Evolutionary conservation across 53 echinoderm and acorn worm genomes (phyloP), one percentile per base, ranked within the genome.

Genomic region (Holothuria scabra): DNA sequence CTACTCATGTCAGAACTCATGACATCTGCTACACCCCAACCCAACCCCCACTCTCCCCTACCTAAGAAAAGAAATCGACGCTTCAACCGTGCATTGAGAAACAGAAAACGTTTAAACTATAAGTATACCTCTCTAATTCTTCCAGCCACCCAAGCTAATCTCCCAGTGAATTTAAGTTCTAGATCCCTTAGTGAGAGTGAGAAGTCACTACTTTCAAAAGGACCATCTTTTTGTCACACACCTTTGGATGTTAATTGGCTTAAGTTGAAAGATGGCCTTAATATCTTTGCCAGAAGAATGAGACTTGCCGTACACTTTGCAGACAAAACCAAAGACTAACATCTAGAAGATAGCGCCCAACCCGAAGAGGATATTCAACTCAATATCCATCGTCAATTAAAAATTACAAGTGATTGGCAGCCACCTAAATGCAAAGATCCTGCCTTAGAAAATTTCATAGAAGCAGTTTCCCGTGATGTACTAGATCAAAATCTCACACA

Each of bases 51-150:
- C n/a, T n/a, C n/a, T n/a, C n/a, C n/a, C n/a, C n/a, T n/a, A n/a
- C n/a, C n/a, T n/a, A n/a, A 22, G 8, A n/a, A n/a, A 60, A 60
- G 60, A 60, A 60, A 60, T 60, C n/a, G 25, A 60, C n/a, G 60
- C n/a, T 60, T 60, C 25, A 25, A 60, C 25, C 25, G 60, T 4
- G 8, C 3, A 2, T 8, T n/a, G 60, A 60, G 60, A 60, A 60
- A 60, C n/a, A 60, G 60, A 60, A 60, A 25, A 4, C 60, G 8
- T 22, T 9, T 5, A 25, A 60, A 60, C n/a, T 9, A 60, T 25
- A 60, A 4, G n/a, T 60, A n/a, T 22, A n/a, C 60, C 8, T 60
- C 8, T 9, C n/a, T 9, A n/a, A 5, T 60, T 25, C 25, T 8
- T 60, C 3, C 3, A 8, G 25, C 60, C 25, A 25, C 60, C 3